Conservation (phyloP, 2,113 vertebrate species). For the Charina bottae region DNA sequence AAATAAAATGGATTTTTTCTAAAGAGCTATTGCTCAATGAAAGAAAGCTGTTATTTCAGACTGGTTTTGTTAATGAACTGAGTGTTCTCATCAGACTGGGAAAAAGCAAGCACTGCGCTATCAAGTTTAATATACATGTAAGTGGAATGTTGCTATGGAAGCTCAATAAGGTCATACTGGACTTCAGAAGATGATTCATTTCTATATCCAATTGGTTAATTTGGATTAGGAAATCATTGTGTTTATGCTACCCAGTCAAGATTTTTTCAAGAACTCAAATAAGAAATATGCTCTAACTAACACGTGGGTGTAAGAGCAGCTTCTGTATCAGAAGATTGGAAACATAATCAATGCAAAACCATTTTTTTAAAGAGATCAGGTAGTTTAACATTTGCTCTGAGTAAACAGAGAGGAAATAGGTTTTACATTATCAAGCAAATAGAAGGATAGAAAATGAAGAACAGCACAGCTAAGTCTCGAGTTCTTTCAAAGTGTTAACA, state of each 20-base stretch:
- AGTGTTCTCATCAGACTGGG: not conserved
- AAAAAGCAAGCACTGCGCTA: not conserved
- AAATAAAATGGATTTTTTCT: not conserved
- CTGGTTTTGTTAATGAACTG: not conserved
- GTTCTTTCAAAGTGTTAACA: not conserved
- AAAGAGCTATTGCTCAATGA: not conserved
- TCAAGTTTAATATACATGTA: not conserved
- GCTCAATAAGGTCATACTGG: not conserved
- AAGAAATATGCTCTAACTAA: not conserved
- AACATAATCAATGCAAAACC: not conserved
- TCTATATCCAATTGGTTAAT: not conserved
- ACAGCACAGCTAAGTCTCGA: not conserved
- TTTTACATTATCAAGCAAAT: not conserved
- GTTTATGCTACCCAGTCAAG: not conserved
- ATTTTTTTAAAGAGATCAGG: not conserved
- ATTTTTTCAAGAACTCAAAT: not conserved
- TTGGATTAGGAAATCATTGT: not conserved
- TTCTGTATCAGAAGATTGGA: not conserved
- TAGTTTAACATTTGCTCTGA: not conserved
- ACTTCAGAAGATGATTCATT: not conserved
- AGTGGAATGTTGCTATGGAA: not conserved
- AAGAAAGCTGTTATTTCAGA: not conserved
- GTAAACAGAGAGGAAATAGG: not conserved
- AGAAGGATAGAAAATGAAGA: not conserved
- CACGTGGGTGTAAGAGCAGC: not conserved